Conservation (phyloP, 1,140 invertebrate species). For the Bilobella aurantiaca region DNA sequence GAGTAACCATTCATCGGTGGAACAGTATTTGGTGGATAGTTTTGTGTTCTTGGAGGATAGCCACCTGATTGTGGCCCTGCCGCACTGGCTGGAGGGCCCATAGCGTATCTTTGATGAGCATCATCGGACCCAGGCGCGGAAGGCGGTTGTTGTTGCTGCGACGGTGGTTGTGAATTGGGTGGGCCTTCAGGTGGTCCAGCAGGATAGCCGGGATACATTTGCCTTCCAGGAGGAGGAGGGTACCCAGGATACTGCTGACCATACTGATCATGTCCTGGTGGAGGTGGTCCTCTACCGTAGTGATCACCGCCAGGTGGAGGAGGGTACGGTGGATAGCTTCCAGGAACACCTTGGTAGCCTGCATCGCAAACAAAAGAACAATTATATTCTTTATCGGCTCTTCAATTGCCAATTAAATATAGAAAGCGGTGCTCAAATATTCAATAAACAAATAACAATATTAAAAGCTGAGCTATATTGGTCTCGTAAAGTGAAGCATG, state of each 20-base stretch:
- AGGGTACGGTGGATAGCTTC: slow-evolving; percentile 45
- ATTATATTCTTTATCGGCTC: too few species aligned
- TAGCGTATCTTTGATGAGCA: slow-evolving; percentile 17
- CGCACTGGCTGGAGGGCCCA: slow-evolving; percentile 23
- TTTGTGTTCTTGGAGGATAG: slow-evolving; percentile 18
- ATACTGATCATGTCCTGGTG: slow-evolving; percentile 16
- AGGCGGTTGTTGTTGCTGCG: slow-evolving; percentile 37
- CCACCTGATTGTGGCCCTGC: slow-evolving; percentile 21
- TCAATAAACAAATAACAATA: too few species aligned
- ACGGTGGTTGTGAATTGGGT: slow-evolving; percentile 35
- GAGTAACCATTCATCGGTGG: slow-evolving; percentile 32
- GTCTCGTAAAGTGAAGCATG: background rate
- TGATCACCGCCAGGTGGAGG: slow-evolving; percentile 37
- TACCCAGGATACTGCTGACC: background rate
- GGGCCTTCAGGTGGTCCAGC: slow-evolving; percentile 12
- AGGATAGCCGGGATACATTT: slow-evolving; percentile 19
- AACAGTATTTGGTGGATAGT: slow-evolving; percentile 32
- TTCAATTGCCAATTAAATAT: too few species aligned
- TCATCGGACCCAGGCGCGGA: slow-evolving; percentile 41
- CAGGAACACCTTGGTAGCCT: slow-evolving; percentile 45
- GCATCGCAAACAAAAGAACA: background rate
- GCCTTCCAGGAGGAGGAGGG: slow-evolving; percentile 18
- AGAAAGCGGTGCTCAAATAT: too few species aligned
- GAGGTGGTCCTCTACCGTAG: slow-evolving; percentile 22
- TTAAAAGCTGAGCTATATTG: too few species aligned